phyloP scores from a whole-genome alignment of 1,140 invertebrate species.

The Meloidogyne floridensis region DNA sequence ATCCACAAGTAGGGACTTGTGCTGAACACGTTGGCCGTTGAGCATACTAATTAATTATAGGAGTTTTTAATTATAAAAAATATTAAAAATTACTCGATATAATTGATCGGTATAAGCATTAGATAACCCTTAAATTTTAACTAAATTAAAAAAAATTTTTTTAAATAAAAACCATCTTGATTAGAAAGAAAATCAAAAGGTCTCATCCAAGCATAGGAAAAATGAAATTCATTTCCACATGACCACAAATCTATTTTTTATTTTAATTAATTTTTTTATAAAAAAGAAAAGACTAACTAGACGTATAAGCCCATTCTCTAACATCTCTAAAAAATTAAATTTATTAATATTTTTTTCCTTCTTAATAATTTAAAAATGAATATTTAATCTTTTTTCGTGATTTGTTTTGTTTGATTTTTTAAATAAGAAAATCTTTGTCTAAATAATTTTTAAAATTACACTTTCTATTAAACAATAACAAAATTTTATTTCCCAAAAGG shows the following conservation, averaged over 20 bases:
- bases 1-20: slow-evolving; percentile 60
- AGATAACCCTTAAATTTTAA: slow-evolving; percentile 48
- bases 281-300: slow-evolving; percentile 3
- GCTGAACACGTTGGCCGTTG: slow-evolving; percentile 56
- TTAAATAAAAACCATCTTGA: slow-evolving; percentile 51
- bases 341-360: no score
- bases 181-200: slow-evolving; percentile 58
- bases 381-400: no score
- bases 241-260: slow-evolving; percentile 45
- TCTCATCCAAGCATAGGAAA: slow-evolving; percentile 60
- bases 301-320: not conserved
- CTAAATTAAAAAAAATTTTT: slow-evolving; percentile 2
- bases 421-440: no score
- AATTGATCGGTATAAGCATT: slow-evolving; percentile 64
- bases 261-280: not conserved
- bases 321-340: not conserved
- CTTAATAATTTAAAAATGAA: no score
- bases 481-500: no score
- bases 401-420: no score
- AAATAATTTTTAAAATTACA: no score
- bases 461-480: no score
- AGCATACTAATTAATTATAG: slow-evolving; percentile 29
- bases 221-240: slow-evolving; percentile 62
- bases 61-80: not conserved
- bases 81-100: slow-evolving; percentile 51